Conservation (phyloP, 2,113 vertebrate species). For the Peromyscus maniculatus region DNA sequence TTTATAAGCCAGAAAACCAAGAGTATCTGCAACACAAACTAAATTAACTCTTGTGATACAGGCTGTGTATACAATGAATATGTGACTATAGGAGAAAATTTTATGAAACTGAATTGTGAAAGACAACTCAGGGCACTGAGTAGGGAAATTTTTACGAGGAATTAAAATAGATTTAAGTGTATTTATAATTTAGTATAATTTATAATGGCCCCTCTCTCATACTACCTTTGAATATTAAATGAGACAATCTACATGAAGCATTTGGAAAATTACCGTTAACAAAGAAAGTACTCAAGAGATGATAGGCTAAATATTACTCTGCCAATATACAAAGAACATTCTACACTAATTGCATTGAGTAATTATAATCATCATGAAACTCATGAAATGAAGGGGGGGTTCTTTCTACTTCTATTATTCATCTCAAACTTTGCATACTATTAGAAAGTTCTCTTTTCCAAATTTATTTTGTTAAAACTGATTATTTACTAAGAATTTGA, state of each 20-base stretch:
- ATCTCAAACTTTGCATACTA: background rate
- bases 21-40: conserved; percentile 25
- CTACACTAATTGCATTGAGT: background rate
- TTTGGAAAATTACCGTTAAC: conserved; percentile 40
- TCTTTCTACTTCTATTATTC: background rate
- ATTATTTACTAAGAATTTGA: background rate
- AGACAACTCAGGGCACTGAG: background rate
- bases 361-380: conserved; percentile 2
- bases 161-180: conserved; percentile 54
- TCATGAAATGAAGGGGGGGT: background rate
- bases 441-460: background rate
- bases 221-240: conserved; percentile 32
- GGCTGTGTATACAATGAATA: background rate
- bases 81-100: background rate
- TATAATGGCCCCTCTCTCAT: background rate
- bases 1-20: background rate
- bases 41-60: conserved; percentile 35
- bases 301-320: conserved; percentile 3
- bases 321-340: background rate
- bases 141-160: background rate
- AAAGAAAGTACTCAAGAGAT: conserved; percentile 11
- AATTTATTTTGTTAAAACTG: background rate
- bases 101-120: background rate
- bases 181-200: background rate
- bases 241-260: background rate